Conservation (phyloP, 2,888 invertebrate genomes). For the Stenotaenia linearis region DNA sequence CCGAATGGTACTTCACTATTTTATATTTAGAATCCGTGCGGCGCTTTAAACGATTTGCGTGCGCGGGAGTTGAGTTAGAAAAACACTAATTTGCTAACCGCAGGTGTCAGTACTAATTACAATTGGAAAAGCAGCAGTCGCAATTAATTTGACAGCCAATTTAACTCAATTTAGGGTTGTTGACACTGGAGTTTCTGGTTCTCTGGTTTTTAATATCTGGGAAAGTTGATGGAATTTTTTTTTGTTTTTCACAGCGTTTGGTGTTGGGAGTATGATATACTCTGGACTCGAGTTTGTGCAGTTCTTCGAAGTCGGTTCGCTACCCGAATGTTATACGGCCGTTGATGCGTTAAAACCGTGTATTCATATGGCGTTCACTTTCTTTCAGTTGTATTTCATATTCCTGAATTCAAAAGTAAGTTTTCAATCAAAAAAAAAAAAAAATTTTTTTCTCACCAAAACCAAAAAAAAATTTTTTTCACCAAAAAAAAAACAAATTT, state of each 20-base stretch:
- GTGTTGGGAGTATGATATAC: slow-evolving; percentile 48
- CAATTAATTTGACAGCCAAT: neutral
- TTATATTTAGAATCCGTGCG: neutral
- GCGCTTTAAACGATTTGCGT: neutral
- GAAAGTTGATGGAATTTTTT: neutral
- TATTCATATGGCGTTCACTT: slow-evolving; percentile 46
- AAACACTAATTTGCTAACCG: neutral
- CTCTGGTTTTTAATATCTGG: neutral
- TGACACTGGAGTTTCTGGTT: too few species aligned
- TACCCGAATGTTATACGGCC: slow-evolving; percentile 42
- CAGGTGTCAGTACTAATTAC: neutral
- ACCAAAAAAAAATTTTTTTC: neutral
- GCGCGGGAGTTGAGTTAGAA: neutral
- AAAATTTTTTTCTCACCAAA: neutral
- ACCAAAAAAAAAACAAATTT: neutral
- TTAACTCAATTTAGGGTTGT: too few species aligned
- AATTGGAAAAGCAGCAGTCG: neutral
- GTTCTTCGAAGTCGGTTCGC: slow-evolving; percentile 45
- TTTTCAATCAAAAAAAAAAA: neutral
- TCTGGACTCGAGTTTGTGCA: slow-evolving; percentile 47
- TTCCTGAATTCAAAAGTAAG: slow-evolving; percentile 49
- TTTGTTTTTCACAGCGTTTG: slow-evolving; percentile 44
- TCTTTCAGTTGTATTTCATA: slow-evolving; percentile 49
- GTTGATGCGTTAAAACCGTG: slow-evolving; percentile 43
- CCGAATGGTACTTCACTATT: neutral